Evolutionary conservation across 2,888 invertebrate species (phyloP).

Genomic region (Thalpophila matura): DNA sequence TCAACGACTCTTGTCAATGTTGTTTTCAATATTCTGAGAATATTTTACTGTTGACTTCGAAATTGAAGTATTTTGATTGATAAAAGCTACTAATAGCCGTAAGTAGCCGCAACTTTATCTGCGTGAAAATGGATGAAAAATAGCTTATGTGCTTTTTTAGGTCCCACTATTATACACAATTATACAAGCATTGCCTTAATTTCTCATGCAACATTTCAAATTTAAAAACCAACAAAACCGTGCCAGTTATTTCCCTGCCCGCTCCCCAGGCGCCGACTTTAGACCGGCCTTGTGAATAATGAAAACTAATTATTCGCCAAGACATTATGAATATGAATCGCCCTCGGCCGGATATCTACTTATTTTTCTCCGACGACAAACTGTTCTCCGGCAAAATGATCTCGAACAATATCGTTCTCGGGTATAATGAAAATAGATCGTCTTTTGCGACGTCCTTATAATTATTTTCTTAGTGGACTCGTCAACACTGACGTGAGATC

Average conservation of each 20-base stretch:
- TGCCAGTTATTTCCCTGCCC: constrained; percentile 37
- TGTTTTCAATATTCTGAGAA: constrained; percentile 19
- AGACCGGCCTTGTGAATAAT: constrained; percentile 67
- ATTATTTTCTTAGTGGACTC: constrained; percentile 55
- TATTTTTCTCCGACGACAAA: constrained; percentile 72
- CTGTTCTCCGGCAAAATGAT: constrained; percentile 63
- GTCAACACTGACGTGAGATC: no score
- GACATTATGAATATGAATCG: constrained; percentile 80
- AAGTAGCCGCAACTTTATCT: not conserved
- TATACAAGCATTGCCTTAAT: no score
- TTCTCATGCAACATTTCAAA: constrained; percentile 23
- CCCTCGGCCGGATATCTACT: constrained; percentile 64
- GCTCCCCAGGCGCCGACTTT: constrained; percentile 21
- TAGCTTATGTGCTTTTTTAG: no score
- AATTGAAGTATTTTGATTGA: not conserved
- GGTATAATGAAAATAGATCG: constrained; percentile 73
- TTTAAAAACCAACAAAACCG: constrained; percentile 28
- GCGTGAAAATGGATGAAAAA: no score
- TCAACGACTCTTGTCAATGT: constrained; percentile 21
- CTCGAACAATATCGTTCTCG: constrained; percentile 68
- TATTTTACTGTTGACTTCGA: constrained; percentile 2
- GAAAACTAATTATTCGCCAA: constrained; percentile 77
- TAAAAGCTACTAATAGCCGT: no score
- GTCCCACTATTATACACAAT: no score
- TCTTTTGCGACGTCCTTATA: constrained; percentile 48